These are phyloP conservation scores for Graphium colonna DNA, from an alignment of 2,888 invertebrate species.

Conservation along the genomic window DNA sequence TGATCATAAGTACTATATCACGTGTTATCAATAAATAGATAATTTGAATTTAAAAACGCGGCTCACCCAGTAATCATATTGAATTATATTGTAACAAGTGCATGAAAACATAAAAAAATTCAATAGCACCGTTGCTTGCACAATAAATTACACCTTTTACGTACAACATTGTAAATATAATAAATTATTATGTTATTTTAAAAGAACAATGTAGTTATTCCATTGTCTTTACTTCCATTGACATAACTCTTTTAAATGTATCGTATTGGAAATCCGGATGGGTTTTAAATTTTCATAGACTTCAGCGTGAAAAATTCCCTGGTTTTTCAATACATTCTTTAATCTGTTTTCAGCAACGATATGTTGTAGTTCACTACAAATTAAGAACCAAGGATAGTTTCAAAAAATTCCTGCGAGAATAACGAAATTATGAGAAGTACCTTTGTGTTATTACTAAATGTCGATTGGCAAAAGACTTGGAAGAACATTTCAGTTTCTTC, in stretches of 20 bases:
- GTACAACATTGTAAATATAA: constrained; percentile 6
- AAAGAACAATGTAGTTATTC: background rate
- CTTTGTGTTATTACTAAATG: too few species aligned
- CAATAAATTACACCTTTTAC: constrained; percentile 12
- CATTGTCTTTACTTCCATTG: background rate
- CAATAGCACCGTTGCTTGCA: background rate
- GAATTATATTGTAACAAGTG: constrained; percentile 17
- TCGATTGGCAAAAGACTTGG: too few species aligned
- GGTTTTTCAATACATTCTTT: background rate
- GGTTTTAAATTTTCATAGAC: background rate
- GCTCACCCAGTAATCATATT: background rate
- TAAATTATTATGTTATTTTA: constrained; percentile 17
- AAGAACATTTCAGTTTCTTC: too few species aligned
- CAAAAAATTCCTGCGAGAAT: too few species aligned
- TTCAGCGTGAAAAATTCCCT: background rate
- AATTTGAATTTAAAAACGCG: too few species aligned
- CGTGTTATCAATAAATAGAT: too few species aligned
- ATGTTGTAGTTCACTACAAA: too few species aligned
- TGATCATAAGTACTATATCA: too few species aligned
- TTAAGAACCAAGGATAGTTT: too few species aligned
- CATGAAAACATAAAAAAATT: constrained; percentile 1
- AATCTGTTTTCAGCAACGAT: too few species aligned
- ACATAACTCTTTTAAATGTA: background rate
- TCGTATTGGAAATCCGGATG: background rate
- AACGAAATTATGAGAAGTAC: too few species aligned